Base-by-base conservation (phyloP, 2,113 vertebrate genomes). In the Hystrix brachyura region DNA sequence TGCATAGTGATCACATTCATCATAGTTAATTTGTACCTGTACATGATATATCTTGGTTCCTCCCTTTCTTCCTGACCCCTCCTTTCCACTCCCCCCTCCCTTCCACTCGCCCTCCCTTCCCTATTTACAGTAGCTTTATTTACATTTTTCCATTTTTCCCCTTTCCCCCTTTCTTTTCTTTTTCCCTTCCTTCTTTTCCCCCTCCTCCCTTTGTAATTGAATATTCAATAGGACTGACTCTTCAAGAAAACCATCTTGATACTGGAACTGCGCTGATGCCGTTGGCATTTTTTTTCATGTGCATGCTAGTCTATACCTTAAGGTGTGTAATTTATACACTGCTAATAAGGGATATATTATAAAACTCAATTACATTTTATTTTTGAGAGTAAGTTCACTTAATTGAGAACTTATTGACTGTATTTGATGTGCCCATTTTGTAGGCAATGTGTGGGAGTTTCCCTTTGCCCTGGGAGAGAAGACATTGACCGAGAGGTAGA, bases 311-410 rank as follows among this genome's bases (percentile, higher is more conserved):
- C 9, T 94, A 65, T 90, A 94, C 14, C 29, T 86, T 90, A 95
- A 91, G 57, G 62, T 74, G 10, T 62, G 1, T 94, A 80, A 84
- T 76, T 87, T 92, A 65, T 71, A 57, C 46, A 83, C 91, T 95
- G n/a, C 71, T 17, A 82, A 17, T 27, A 92, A 84, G 53, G 38
- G 53, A 72, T 65, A 23, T 57, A 62, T 76, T 92, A 14, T 92
- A 87, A 97, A 91, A 87, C 10, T 86, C 79, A 88, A 23, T 57
- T 90, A 38, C 34, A 67, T 93, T 94, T 88, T 91, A 90, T 93
- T 96, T 82, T 29, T 83, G 43, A 95, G n/a, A 6, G 1, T 91
- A 85, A 51, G 29, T 95, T 82, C 65, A 87, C 91, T 89, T 19
- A 74, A 83, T 91, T 82, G 78, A 69, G 59, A 91, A 78, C 48